Evolutionary conservation across 2,888 invertebrate genomes (phyloP).

Genomic region (Agrotis segetum): DNA sequence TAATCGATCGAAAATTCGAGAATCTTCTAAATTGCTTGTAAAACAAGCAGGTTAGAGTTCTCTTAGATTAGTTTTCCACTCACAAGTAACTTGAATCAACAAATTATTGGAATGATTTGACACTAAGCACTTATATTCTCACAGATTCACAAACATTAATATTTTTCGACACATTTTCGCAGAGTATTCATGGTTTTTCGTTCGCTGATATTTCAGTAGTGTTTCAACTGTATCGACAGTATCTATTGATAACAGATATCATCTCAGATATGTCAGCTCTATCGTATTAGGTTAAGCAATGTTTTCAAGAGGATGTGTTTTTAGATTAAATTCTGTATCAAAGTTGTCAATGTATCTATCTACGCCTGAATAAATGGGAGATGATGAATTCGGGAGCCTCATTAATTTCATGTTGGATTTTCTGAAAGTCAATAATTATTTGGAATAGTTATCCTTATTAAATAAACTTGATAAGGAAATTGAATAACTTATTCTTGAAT

Average conservation of each 20-base stretch:
- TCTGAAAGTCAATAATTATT: too few species aligned
- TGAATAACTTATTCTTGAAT: background rate
- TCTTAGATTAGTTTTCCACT: constrained; percentile 63
- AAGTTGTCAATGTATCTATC: constrained; percentile 10
- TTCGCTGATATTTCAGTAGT: constrained; percentile 35
- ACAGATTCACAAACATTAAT: constrained; percentile 31
- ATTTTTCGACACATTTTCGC: constrained; percentile 49
- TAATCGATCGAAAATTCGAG: constrained; percentile 24
- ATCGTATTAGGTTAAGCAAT: constrained; percentile 61
- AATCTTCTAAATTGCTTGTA: constrained; percentile 51
- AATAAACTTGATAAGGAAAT: background rate
- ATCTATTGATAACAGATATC: constrained; percentile 38
- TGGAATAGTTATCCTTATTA: background rate
- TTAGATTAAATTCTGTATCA: constrained; percentile 39
- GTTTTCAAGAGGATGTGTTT: constrained; percentile 30
- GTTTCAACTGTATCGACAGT: constrained; percentile 35
- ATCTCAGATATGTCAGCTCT: constrained; percentile 62
- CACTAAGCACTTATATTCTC: constrained; percentile 7
- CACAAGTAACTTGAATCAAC: constrained; percentile 74
- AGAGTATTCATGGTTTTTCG: constrained; percentile 42
- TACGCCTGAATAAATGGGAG: constrained; percentile 2
- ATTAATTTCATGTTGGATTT: background rate
- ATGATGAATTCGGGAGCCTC: background rate
- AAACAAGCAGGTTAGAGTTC: constrained; percentile 55
- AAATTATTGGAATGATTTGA: constrained; percentile 78